Evolutionary conservation across 2,888 invertebrate genomes (phyloP).

Genomic region (Theretra japonica): DNA sequence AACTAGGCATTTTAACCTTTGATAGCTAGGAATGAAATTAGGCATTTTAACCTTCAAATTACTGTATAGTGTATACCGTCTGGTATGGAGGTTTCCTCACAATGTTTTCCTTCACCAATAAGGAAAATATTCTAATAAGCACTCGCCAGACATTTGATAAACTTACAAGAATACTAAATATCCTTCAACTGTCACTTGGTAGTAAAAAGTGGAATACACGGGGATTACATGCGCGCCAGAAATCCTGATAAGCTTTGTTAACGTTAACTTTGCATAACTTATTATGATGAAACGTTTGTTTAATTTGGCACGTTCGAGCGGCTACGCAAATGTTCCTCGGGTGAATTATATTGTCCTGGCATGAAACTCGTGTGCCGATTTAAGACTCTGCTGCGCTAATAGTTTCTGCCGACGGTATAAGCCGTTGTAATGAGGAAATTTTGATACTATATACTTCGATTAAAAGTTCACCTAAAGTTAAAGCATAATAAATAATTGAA

Average conservation of each 20-base stretch:
- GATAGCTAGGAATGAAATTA: no score
- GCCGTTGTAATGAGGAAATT: no score
- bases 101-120: no score
- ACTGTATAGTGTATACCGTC: no score
- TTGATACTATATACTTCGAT: no score
- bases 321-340: not conserved
- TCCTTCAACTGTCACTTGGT: not conserved
- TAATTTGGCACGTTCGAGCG: slow-evolving; percentile 65
- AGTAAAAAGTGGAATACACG: not conserved
- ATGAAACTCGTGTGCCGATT: not conserved
- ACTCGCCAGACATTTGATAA: not conserved
- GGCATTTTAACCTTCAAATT: no score
- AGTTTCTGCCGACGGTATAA: not conserved
- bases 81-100: no score
- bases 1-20: no score
- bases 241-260: slow-evolving; percentile 39
- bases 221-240: slow-evolving; percentile 13
- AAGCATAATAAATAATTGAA: no score
- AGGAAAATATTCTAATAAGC: not conserved
- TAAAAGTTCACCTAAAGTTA: no score
- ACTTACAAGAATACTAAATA: not conserved
- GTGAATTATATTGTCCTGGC: not conserved
- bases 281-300: slow-evolving; percentile 66
- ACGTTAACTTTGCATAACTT: slow-evolving; percentile 54
- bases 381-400: not conserved